These are phyloP conservation scores for Alca torda DNA, from an alignment of 2,797 vertebrate species.

Conservation along the genomic window DNA sequence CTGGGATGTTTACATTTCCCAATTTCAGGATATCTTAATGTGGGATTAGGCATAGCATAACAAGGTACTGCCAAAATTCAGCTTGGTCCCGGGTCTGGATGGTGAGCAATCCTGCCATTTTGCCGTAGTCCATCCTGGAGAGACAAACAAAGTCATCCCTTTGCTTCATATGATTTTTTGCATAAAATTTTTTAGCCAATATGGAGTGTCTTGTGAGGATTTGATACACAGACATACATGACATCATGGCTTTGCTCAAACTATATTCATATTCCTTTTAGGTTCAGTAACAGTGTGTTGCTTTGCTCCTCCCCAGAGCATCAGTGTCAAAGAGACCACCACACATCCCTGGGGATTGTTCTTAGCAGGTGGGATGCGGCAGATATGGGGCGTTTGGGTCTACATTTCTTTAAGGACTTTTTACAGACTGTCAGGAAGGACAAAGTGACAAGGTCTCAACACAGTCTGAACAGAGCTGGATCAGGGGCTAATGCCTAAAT, in stretches of 20 bases:
- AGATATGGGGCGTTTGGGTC: not conserved
- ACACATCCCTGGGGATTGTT: not conserved
- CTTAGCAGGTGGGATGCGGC: not conserved
- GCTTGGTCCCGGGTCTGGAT: not conserved
- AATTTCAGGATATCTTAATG: not conserved
- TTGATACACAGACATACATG: not conserved
- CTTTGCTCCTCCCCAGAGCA: not conserved
- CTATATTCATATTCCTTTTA: not conserved
- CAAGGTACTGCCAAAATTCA: not conserved
- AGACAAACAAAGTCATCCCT: not conserved
- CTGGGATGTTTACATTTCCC: not conserved
- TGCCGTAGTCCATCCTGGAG: not conserved
- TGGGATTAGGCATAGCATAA: not conserved
- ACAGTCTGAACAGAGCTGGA: not conserved
- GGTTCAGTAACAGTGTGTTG: not conserved
- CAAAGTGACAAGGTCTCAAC: not conserved
- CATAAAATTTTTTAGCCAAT: not conserved
- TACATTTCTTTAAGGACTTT: not conserved
- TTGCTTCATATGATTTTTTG: not conserved
- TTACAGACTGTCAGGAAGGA: not conserved
- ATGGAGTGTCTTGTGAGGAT: not conserved
- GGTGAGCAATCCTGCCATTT: not conserved
- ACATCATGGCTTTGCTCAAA: not conserved
- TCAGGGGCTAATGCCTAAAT: not conserved
- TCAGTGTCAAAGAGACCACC: not conserved